These are phyloP conservation scores for Acanthopleura granulata DNA, from an alignment of 2,888 invertebrate species.

Conservation along the genomic window DNA sequence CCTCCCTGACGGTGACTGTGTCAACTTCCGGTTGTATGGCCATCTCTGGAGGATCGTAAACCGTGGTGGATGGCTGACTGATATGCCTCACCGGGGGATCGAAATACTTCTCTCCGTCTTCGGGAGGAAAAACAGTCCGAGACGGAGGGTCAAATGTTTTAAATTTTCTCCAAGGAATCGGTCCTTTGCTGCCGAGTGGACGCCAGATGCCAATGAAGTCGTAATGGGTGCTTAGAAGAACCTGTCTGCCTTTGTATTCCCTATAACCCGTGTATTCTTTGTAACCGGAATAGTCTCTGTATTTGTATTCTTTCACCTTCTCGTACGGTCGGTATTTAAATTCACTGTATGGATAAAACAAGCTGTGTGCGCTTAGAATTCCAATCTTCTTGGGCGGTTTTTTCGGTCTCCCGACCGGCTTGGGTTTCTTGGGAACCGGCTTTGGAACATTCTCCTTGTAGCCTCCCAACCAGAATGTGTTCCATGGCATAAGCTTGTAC, in stretches of 20 bases:
- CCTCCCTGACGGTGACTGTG: neutral
- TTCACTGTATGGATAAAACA: constrained; percentile 17
- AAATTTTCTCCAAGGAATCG: neutral
- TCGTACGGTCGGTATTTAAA: constrained; percentile 14
- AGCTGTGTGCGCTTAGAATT: constrained; percentile 10
- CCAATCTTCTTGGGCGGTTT: constrained; percentile 10
- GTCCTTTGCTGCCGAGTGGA: neutral
- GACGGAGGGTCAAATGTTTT: neutral
- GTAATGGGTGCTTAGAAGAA: neutral
- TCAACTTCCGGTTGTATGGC: neutral
- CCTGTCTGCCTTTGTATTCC: constrained; percentile 4
- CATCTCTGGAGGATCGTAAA: constrained; percentile 4
- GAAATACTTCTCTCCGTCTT: neutral
- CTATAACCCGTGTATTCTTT: neutral
- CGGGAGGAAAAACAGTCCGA: neutral
- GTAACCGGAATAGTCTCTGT: neutral
- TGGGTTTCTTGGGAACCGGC: neutral
- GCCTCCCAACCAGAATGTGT: constrained; percentile 6
- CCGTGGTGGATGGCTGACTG: neutral
- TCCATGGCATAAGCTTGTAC: neutral
- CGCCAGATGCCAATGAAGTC: constrained; percentile 15
- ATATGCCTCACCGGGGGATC: neutral
- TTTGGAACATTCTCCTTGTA: constrained; percentile 10
- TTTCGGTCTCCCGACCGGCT: constrained; percentile 1
- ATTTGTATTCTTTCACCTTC: neutral